phyloP scores from a whole-genome alignment of 2,888 invertebrate genomes.

The Melanchra persicariae region DNA sequence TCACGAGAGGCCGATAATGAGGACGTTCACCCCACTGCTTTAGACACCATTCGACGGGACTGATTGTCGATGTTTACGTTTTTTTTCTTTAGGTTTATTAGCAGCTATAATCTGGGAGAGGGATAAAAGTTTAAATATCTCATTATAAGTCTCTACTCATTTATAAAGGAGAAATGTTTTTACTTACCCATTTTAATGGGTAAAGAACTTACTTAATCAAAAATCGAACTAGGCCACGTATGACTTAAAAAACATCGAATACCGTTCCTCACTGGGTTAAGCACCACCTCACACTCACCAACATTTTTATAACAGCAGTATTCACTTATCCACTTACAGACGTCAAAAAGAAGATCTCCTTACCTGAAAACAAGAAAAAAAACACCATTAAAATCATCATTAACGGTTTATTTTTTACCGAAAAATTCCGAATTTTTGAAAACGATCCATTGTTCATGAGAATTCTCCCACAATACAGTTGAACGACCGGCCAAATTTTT shows the following conservation, averaged over 20 bases:
- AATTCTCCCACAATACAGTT: conserved; percentile 72
- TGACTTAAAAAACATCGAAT: not conserved
- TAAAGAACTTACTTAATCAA: too few species aligned
- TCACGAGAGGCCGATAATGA: conserved; percentile 84
- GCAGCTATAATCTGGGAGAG: not conserved
- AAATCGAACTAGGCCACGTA: too few species aligned
- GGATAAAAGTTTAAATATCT: not conserved
- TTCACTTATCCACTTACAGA: conserved; percentile 46
- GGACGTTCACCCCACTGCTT: conserved; percentile 81
- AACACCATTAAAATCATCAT: conserved; percentile 64
- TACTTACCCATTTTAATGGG: too few species aligned
- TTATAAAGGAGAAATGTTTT: too few species aligned
- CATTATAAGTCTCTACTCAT: too few species aligned
- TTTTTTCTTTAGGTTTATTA: conserved; percentile 20
- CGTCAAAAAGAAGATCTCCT: conserved; percentile 53
- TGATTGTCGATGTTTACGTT: conserved; percentile 60
- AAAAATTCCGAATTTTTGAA: conserved; percentile 67
- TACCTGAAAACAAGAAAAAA: conserved; percentile 75
- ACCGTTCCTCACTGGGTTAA: not conserved
- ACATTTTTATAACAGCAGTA: conserved; percentile 22
- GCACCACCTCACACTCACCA: conserved; percentile 27
- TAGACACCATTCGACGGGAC: conserved; percentile 79
- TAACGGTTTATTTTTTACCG: conserved; percentile 67
- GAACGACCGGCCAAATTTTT: conserved; percentile 87
- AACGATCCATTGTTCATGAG: conserved; percentile 70